Base-by-base conservation (phyloP, 1,140 invertebrate species). In the Danaus plexippus region DNA sequence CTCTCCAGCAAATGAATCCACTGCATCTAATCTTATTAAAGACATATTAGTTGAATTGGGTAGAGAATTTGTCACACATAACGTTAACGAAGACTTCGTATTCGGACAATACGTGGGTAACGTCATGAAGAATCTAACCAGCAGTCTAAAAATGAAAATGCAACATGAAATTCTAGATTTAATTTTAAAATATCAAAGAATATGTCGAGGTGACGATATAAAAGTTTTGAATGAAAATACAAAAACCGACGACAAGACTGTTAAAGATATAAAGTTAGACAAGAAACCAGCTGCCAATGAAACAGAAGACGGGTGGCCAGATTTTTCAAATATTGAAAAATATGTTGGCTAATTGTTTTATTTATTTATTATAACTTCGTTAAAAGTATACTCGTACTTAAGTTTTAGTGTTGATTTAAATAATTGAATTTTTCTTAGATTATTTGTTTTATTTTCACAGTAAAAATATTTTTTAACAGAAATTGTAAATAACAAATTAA, bases 51-150 rank as follows among this genome's bases (percentile, higher is more conserved):
- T 63, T 1, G 67, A 84, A 57, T 44, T 86, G 7, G 80, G 76
- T 4, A 67, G 69, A 56, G 83, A 86, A 15, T 73, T 86, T 1
- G 11, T 86, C n/a, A 69, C 61, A 4, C 73, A 71, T 32, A 70
- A 79, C 59, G 67, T 84, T 0, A 80, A 63, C n/a, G 83, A 86
- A 66, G 77, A 86, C 43, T 86, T 82, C 48, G 74, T 85, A 0
- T 86, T 86, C 13, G 83, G 83, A 46, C 80, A 85, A 55, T 86
- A 82, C 32, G 55, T 86, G 7, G 78, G 80, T 0, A 79, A 72
- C 43, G 60, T 74, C 6, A 82, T 86, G 73, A 83, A 62, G 47
- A 81, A 79, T 57, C 40, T 86, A 1, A 83, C 75, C 15, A 55
- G 57, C n/a, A 71, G 76, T 9, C 52, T 76, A 0, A 70, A 70